Evolutionary conservation across 2,113 vertebrate genomes (phyloP).

Genomic region (Vidua chalybeata): DNA sequence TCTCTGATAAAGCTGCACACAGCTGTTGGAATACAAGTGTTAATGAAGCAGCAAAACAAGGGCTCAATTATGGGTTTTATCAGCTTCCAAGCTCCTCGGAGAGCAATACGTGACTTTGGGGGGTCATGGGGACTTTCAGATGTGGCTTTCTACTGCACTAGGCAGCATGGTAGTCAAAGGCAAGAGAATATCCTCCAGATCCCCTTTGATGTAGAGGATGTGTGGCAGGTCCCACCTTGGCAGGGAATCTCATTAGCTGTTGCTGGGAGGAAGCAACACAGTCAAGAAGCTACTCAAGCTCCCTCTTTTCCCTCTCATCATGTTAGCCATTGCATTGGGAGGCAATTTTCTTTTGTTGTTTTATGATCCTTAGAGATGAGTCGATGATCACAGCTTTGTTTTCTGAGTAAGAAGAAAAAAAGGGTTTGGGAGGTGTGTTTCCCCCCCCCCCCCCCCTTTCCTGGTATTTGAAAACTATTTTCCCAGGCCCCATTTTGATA

Average conservation of each 20-base stretch:
- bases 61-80: background rate
- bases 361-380: background rate
- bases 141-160: background rate
- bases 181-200: background rate
- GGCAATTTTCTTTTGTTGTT: slow-evolving; percentile 16
- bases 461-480: background rate
- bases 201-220: background rate
- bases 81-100: background rate
- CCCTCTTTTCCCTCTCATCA: background rate
- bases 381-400: background rate
- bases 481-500: background rate
- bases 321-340: background rate
- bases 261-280: background rate
- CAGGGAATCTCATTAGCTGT: background rate
- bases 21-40: background rate
- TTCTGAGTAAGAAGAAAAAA: background rate
- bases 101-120: background rate
- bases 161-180: background rate
- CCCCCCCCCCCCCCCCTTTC: fast-evolving
- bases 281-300: background rate
- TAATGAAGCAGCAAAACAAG: background rate
- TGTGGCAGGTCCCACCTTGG: background rate
- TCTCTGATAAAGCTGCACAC: background rate
- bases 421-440: background rate
- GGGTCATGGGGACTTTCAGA: background rate